A percentile compares a stretch with the other conserved stretches of the same genome.
These are phyloP conservation scores for Crotalus viridis DNA, from an alignment of 2,113 vertebrate species.

Conservation along the genomic window DNA sequence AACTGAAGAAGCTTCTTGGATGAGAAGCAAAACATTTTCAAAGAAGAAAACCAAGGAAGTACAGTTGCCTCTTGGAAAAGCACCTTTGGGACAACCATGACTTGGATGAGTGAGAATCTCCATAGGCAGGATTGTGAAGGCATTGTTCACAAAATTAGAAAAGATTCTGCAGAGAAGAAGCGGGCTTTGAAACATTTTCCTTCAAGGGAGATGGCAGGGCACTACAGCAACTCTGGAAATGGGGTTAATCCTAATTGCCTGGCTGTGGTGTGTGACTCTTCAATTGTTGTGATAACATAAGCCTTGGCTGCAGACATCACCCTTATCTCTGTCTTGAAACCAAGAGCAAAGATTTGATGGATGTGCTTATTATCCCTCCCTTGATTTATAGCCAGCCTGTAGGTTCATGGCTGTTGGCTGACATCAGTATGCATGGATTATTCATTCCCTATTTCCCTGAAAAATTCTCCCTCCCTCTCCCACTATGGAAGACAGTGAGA, in stretches of 20 bases:
- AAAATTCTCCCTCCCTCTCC: neutral
- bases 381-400: slow-evolving; percentile 4
- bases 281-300: neutral
- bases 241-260: neutral
- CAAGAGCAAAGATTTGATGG: neutral
- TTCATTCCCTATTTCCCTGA: neutral
- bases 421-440: neutral
- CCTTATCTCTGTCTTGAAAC: slow-evolving; percentile 7
- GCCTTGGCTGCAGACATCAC: neutral
- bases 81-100: neutral
- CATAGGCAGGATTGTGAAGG: neutral
- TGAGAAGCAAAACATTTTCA: neutral
- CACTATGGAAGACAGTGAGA: slow-evolving; percentile 18
- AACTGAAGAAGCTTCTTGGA: neutral
- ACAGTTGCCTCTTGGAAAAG: neutral
- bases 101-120: neutral
- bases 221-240: neutral
- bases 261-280: neutral
- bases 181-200: neutral
- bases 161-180: neutral
- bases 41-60: neutral
- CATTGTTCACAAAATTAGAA: neutral
- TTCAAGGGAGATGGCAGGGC: neutral
- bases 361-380: neutral
- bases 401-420: slow-evolving; percentile 1